phyloP scores from a whole-genome alignment of 2,113 vertebrate species.

The Thryonomys swinderianus region DNA sequence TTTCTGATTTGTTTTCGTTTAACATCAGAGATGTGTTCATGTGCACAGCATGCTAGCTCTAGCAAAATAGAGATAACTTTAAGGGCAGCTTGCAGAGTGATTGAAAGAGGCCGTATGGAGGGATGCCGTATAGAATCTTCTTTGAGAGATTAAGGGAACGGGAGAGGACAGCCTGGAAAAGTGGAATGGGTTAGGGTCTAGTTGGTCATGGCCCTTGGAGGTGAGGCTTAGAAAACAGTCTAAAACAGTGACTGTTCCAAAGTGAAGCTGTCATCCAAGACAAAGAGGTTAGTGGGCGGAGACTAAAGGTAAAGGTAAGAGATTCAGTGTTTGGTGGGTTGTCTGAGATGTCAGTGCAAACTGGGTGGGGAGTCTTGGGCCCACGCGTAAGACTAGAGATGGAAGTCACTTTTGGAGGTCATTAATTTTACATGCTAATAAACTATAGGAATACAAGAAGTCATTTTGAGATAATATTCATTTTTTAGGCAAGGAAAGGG shows the following conservation, averaged over 20 bases:
- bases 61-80: background rate
- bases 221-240: background rate
- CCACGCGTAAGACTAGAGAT: background rate
- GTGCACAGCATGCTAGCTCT: background rate
- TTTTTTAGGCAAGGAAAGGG: background rate
- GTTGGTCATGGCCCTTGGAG: background rate
- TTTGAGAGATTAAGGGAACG: background rate
- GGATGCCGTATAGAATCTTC: background rate
- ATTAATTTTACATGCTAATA: background rate
- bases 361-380: background rate
- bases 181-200: accelerated
- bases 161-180: background rate
- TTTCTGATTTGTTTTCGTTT: background rate
- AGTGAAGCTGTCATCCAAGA: background rate
- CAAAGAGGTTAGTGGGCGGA: background rate
- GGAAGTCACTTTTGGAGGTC: background rate
- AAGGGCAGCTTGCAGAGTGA: background rate
- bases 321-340: background rate
- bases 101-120: background rate
- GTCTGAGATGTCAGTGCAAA: background rate
- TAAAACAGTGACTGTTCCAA: background rate
- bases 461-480: background rate
- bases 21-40: background rate
- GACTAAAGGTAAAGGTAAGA: background rate
- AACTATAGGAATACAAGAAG: background rate